These are phyloP conservation scores for Argyresthia albistria DNA, from an alignment of 2,888 invertebrate genomes.

Conservation along the genomic window DNA sequence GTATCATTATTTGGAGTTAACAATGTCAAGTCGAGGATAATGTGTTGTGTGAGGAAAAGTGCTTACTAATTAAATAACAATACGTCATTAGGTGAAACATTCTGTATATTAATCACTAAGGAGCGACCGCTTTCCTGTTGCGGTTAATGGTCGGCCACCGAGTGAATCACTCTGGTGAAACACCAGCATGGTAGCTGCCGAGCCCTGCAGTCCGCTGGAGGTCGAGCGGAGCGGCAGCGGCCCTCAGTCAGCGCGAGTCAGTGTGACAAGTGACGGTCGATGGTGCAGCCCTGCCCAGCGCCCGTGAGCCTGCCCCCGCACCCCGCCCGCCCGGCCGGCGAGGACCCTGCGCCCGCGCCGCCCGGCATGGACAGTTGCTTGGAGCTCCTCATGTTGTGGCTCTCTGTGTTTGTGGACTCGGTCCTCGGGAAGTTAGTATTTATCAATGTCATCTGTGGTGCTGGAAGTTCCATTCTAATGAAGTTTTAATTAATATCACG, in stretches of 20 bases:
- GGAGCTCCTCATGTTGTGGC: constrained; percentile 31
- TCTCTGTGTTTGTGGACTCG: constrained; percentile 25
- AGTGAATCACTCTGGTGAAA: constrained; percentile 8
- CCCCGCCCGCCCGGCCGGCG: neutral
- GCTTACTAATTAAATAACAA: neutral
- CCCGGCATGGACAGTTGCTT: constrained; percentile 24
- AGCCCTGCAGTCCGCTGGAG: neutral
- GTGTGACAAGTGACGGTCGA: too few relatives aligned
- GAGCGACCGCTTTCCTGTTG: neutral
- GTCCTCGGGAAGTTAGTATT: constrained; percentile 33
- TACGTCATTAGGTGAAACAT: neutral
- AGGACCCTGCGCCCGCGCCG: constrained; percentile 1
- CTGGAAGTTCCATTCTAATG: neutral
- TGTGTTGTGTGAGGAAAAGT: neutral
- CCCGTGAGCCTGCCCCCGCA: neutral
- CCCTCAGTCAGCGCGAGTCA: neutral
- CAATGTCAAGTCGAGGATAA: neutral
- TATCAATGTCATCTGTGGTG: neutral
- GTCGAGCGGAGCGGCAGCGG: neutral
- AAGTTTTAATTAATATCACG: neutral
- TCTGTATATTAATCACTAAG: neutral
- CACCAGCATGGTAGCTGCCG: neutral
- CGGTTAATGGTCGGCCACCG: constrained; percentile 6
- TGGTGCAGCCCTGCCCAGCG: neutral
- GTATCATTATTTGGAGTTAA: neutral